These are phyloP conservation scores for Ladona fulva DNA, from an alignment of 1,140 invertebrate genomes.

Conservation along the genomic window DNA sequence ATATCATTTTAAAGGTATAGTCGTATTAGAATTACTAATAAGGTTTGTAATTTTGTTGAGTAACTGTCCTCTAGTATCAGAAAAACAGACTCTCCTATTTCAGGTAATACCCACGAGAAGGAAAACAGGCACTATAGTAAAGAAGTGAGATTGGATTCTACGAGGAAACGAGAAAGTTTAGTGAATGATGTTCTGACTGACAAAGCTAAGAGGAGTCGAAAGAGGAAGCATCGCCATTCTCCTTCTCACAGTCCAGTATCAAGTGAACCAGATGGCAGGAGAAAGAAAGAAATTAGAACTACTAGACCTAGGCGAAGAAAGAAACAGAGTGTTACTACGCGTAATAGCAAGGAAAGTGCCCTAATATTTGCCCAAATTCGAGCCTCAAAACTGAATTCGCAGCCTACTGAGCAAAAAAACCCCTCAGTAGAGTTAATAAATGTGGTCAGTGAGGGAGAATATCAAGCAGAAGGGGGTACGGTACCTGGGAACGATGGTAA, in stretches of 20 bases:
- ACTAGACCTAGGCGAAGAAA: neutral
- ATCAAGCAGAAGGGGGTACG: too few species aligned
- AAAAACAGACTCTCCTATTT: neutral
- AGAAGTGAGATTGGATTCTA: neutral
- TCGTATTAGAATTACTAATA: too few species aligned
- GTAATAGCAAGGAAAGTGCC: neutral
- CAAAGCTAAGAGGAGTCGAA: neutral
- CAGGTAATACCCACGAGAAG: neutral
- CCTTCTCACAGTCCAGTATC: neutral
- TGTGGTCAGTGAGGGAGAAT: too few species aligned
- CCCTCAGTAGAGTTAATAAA: neutral
- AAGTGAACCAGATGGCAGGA: neutral
- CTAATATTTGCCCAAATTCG: neutral
- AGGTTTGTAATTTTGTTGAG: too few species aligned
- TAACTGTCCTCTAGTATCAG: too few species aligned
- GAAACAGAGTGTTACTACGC: neutral
- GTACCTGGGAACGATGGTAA: too few species aligned
- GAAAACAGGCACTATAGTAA: neutral
- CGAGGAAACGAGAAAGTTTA: neutral
- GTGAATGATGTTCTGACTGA: neutral
- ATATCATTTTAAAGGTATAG: too few species aligned
- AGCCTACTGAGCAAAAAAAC: neutral
- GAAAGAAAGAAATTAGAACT: neutral
- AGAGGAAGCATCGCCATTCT: neutral
- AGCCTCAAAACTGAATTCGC: neutral